Conservation (phyloP, 92 coral and sea anemone genomes). For the Siderastrea siderea region DNA sequence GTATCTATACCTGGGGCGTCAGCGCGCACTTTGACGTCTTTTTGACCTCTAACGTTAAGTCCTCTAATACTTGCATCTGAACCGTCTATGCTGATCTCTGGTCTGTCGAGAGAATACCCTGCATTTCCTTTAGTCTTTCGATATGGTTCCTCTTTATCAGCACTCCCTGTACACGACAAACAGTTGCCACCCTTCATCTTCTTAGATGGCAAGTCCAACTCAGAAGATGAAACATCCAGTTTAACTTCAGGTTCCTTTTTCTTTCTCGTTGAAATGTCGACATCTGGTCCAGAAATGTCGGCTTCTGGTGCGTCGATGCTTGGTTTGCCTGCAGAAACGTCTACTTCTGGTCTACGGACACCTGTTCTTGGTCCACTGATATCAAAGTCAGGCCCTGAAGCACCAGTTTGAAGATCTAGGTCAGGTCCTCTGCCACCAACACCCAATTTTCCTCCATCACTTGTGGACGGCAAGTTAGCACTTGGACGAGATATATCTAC, state of each 20-base stretch:
- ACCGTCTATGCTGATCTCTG: background rate
- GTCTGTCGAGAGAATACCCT: background rate
- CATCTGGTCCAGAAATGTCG: conserved; percentile 33
- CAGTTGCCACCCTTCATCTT: conserved; percentile 25
- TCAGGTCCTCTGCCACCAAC: background rate
- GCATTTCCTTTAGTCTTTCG: background rate
- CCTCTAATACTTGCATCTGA: background rate
- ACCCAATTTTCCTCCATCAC: background rate
- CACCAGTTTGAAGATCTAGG: background rate
- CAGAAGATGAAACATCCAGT: background rate
- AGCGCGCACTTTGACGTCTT: background rate
- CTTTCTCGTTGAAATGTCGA: background rate
- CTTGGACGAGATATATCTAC: background rate
- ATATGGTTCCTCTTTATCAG: conserved; percentile 38
- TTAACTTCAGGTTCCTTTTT: conserved; percentile 8
- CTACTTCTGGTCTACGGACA: background rate
- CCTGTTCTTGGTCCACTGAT: conserved; percentile 7
- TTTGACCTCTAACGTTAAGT: background rate
- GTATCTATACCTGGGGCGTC: background rate
- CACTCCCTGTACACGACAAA: conserved; percentile 25
- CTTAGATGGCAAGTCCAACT: conserved; percentile 1
- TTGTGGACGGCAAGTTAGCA: background rate
- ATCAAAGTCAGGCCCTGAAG: conserved; percentile 19
- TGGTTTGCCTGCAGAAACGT: conserved; percentile 5
- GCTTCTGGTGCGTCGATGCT: background rate